Percentiles rank a stretch among this genome's conserved stretches.
These are phyloP conservation scores for Ceratina australensis DNA, from an alignment of 1,140 invertebrate species.

Conservation along the genomic window DNA sequence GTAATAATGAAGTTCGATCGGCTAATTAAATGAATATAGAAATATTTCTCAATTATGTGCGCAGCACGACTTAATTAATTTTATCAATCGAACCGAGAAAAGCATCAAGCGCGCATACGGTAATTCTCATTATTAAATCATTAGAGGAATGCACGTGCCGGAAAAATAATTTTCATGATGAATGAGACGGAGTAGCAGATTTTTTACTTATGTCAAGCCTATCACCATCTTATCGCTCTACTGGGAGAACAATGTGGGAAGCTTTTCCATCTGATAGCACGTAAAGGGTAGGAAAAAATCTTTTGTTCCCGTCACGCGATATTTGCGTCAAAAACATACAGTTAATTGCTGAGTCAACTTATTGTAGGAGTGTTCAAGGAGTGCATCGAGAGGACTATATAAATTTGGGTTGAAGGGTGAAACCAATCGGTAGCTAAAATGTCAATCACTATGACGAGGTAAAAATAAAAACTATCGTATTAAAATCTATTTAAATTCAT, in stretches of 20 bases:
- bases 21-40: background rate
- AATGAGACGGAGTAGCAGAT: no score
- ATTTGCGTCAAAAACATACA: slow-evolving; percentile 5
- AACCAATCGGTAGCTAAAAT: slow-evolving; percentile 34
- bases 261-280: slow-evolving; percentile 7
- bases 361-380: slow-evolving; percentile 28
- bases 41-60: background rate
- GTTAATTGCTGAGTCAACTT: slow-evolving; percentile 45
- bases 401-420: slow-evolving; percentile 24
- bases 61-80: background rate
- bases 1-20: background rate
- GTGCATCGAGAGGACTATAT: slow-evolving; percentile 22
- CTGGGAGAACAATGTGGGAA: background rate
- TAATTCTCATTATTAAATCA: no score
- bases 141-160: no score
- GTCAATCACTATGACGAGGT: slow-evolving; percentile 24
- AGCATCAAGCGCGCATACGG: no score
- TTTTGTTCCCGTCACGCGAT: slow-evolving; percentile 27
- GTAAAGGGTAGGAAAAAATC: slow-evolving; percentile 7
- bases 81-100: background rate
- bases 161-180: no score
- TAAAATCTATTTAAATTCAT: no score
- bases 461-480: background rate
- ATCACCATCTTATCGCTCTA: background rate
- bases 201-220: background rate